Evolutionary conservation across 2,113 vertebrate species (phyloP), one percentile per base, ranked within the genome.

Genomic region (Hassar affinis): DNA sequence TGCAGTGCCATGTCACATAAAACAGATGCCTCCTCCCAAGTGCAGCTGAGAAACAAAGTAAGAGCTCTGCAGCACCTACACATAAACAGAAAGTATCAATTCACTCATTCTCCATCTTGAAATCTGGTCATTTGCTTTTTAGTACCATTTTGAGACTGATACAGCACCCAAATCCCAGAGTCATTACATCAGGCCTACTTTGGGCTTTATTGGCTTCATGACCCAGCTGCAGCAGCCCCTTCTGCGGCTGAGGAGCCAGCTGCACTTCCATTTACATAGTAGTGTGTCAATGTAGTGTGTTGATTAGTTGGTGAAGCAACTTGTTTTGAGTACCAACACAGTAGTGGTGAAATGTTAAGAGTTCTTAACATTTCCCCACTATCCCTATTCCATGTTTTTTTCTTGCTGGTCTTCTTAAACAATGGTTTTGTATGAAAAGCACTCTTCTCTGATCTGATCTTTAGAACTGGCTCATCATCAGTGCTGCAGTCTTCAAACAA

Each of bases 51-150:
- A 85, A 85, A 88, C 56, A 30, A 77, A 80, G 69, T 74, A 68
- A 90, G 82, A 78, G 80, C 64, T 49, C 42, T 35, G 20, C 52
- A 71, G 22, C 71, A 85, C 56, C 87, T 75, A 86, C 77, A 57
- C 85, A 72, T 2, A 42, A 47, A 45, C 57, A 64, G 9, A 79
- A 52, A 75, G 47, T 20, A 14, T 30, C 89, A 45, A 57, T 87
- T 92, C 90, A 92, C 87, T 90, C 90, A 89, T 84, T 84, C 86
- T 85, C 79, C 83, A 81, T 78, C 61, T 82, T 49, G 85, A 92
- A 91, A 92, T 89, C 89, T 89, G 90, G 92, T 91, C 90, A 91
- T 85, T 85, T 80, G 62, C 86, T 85, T 87, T 85, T 85, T 84
- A 69, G 80, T 78, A 88, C 80, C 87, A 85, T 85, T 89, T 81